These are phyloP conservation scores for Oedothorax gibbosus DNA, from an alignment of 1,140 invertebrate species.

Conservation along the genomic window DNA sequence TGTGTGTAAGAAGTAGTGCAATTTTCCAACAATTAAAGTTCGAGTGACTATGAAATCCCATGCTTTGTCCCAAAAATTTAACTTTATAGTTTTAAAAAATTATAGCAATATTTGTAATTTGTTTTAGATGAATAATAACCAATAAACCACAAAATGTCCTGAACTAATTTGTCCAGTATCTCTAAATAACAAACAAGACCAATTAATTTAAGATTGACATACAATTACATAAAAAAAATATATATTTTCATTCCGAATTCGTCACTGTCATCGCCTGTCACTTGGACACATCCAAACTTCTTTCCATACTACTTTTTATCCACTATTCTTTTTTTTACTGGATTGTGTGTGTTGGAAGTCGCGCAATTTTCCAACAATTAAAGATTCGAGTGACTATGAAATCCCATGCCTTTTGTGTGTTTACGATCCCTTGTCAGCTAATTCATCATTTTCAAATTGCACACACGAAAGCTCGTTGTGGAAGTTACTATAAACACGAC, in stretches of 20 bases:
- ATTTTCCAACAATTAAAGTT: no score
- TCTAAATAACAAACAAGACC: no score
- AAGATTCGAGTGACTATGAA: slow-evolving; percentile 37
- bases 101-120: no score
- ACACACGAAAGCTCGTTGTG: slow-evolving; percentile 10
- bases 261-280: slow-evolving; percentile 42
- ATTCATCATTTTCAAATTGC: slow-evolving; percentile 48
- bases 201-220: no score
- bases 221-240: no score
- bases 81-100: no score
- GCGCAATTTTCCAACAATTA: slow-evolving; percentile 38
- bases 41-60: no score
- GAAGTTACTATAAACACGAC: neutral
- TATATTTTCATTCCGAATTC: neutral
- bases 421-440: slow-evolving; percentile 35
- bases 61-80: no score
- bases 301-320: neutral
- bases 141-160: no score
- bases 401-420: slow-evolving; percentile 52
- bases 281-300: slow-evolving; percentile 1
- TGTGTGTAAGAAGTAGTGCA: no score
- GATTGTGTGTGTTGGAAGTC: neutral
- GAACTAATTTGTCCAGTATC: no score
- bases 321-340: slow-evolving; percentile 16
- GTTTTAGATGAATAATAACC: no score